Percentiles rank a stretch among this genome's conserved stretches.
phyloP scores from a whole-genome alignment of 2,797 vertebrate species.

The Eptatretus atami region DNA sequence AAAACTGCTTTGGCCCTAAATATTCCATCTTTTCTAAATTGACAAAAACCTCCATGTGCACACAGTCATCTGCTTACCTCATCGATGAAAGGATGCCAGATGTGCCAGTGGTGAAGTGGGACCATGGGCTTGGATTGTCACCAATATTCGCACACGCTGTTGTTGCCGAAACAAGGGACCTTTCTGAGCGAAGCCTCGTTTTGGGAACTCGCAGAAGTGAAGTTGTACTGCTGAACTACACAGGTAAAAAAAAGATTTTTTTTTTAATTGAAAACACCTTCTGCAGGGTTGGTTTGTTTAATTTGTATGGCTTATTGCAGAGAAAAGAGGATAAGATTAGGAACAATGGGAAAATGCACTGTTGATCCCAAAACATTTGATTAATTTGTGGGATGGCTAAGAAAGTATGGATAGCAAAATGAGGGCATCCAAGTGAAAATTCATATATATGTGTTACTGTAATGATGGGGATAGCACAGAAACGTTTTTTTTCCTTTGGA shows the following conservation, averaged over 20 bases:
- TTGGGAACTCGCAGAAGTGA: constrained; percentile 27
- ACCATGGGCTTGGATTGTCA: constrained; percentile 32
- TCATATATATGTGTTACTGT: too few species aligned
- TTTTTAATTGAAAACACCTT: too few species aligned
- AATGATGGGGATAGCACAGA: too few species aligned
- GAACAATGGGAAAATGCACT: neutral
- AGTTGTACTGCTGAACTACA: constrained; percentile 31
- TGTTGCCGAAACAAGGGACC: neutral
- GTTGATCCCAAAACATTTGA: neutral
- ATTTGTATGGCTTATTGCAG: too few species aligned
- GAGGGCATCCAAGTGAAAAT: too few species aligned
- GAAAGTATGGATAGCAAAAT: too few species aligned
- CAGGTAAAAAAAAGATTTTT: constrained; percentile 16
- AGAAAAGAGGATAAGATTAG: too few species aligned
- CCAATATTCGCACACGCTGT: constrained; percentile 24
- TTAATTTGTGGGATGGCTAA: too few species aligned
- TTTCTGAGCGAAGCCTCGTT: constrained; percentile 20
- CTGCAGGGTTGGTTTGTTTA: too few species aligned
- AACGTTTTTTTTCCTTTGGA: too few species aligned
- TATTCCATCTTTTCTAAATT: too few species aligned
- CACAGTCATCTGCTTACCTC: constrained; percentile 41
- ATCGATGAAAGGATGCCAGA: constrained; percentile 50
- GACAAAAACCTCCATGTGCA: neutral
- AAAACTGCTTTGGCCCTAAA: too few species aligned
- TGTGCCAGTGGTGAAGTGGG: constrained; percentile 37